Evolutionary conservation across 2,888 invertebrate species (phyloP).

Genomic region (Dasysyrphus albostriatus): DNA sequence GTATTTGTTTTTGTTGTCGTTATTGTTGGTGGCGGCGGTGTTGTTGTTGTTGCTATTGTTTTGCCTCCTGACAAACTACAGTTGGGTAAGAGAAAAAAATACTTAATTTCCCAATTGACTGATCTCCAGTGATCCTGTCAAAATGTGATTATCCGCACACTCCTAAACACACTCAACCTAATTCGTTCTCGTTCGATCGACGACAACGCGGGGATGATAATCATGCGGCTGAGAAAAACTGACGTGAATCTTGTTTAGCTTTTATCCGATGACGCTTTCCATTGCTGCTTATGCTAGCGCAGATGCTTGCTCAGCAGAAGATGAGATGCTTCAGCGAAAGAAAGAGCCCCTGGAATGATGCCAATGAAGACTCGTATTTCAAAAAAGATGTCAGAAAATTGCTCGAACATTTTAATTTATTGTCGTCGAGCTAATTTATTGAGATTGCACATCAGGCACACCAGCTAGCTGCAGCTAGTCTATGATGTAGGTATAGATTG

Average conservation of each 20-base stretch:
- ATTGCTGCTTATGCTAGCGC: neutral
- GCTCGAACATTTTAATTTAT: constrained; percentile 70
- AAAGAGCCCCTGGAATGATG: constrained; percentile 47
- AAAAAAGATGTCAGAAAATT: constrained; percentile 66
- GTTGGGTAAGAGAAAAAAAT: constrained; percentile 10
- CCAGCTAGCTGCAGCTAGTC: neutral
- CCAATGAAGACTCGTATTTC: constrained; percentile 62
- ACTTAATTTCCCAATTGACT: constrained; percentile 48
- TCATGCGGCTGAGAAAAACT: constrained; percentile 27
- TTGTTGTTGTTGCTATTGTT: neutral
- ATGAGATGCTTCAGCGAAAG: constrained; percentile 15
- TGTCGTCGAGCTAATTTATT: constrained; percentile 66
- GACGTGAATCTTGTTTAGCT: constrained; percentile 54
- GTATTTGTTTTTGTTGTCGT: neutral
- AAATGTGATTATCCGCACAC: constrained; percentile 48
- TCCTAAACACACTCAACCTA: constrained; percentile 17
- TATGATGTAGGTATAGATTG: neutral
- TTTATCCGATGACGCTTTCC: constrained; percentile 56
- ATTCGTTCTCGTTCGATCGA: neutral
- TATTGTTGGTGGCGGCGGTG: neutral
- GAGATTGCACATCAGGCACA: constrained; percentile 29
- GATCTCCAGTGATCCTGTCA: constrained; percentile 66
- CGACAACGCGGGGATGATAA: neutral
- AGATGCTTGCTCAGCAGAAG: constrained; percentile 51
- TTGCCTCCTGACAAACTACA: constrained; percentile 12